A percentile compares a stretch with the other conserved stretches of the same genome.
Evolutionary conservation across 2,888 invertebrate genomes (phyloP).

Genomic region (Limulus polyphemus): DNA sequence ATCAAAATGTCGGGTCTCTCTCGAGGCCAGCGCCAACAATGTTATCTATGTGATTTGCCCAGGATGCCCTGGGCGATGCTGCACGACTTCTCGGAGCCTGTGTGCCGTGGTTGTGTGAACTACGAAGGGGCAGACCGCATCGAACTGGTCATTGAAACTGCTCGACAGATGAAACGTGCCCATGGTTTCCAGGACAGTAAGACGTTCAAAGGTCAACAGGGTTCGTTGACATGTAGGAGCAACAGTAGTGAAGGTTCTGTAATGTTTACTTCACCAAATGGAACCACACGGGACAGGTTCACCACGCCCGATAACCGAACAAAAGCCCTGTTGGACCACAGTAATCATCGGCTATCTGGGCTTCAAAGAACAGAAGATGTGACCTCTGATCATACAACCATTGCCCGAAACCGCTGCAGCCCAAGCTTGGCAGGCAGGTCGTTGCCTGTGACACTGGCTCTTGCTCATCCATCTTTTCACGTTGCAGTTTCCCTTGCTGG

Average conservation of each 20-base stretch:
- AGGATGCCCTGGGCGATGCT: slow-evolving; percentile 99
- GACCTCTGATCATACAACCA: slow-evolving; percentile 1
- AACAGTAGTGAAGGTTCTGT: slow-evolving; percentile 4
- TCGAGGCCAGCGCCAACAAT: slow-evolving; percentile 36
- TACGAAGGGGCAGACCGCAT: slow-evolving; percentile 98
- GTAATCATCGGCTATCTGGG: slow-evolving; percentile 13
- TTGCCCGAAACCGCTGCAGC: slow-evolving; percentile 15
- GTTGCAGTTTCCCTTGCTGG: slow-evolving; percentile 10
- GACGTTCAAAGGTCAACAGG: neutral
- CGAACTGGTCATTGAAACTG: slow-evolving; percentile 85
- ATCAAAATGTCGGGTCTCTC: slow-evolving; percentile 21
- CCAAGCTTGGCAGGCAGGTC: slow-evolving; percentile 6
- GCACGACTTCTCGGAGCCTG: slow-evolving; percentile 94
- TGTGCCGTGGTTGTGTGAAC: slow-evolving; percentile 97
- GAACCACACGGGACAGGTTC: slow-evolving; percentile 8
- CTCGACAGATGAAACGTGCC: slow-evolving; percentile 86
- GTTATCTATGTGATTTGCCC: slow-evolving; percentile 97
- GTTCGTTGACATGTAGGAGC: slow-evolving; percentile 1
- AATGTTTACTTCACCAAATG: slow-evolving; percentile 7
- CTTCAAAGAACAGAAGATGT: slow-evolving; percentile 3
- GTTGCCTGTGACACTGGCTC: slow-evolving; percentile 3
- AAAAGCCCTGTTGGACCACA: slow-evolving; percentile 11
- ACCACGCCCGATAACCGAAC: neutral
- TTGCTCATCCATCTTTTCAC: slow-evolving; percentile 6
- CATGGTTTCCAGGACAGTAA: slow-evolving; percentile 15